phyloP scores from a whole-genome alignment of 2,113 vertebrate species.

The Petrocephalus microphthalmus region DNA sequence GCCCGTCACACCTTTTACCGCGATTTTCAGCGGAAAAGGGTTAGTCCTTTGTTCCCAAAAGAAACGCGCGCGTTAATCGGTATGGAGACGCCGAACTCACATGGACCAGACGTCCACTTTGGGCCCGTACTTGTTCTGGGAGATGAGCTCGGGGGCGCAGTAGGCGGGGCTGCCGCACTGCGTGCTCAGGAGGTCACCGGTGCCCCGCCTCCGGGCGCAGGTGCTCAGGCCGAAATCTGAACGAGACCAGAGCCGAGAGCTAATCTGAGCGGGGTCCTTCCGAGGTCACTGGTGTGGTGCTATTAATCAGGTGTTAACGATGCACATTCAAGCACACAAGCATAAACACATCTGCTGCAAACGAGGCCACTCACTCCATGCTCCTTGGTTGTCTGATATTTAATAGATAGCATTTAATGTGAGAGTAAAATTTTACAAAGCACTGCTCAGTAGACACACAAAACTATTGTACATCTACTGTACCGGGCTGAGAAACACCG shows the following conservation, averaged over 20 bases:
- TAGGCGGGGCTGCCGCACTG: conserved; percentile 98
- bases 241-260: background rate
- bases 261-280: background rate
- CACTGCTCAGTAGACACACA: background rate
- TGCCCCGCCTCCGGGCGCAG: conserved; percentile 87
- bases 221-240: conserved; percentile 97
- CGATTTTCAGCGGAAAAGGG: background rate
- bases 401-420: background rate
- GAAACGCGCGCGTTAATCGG: background rate
- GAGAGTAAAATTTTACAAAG: background rate
- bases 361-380: background rate
- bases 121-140: conserved; percentile 91
- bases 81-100: conserved; percentile 64
- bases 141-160: conserved; percentile 89
- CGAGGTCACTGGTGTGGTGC: background rate
- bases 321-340: background rate
- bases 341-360: background rate
- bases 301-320: background rate
- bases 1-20: background rate
- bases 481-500: background rate
- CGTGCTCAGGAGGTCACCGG: conserved; percentile 93
- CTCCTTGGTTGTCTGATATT: background rate
- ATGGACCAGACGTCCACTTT: conserved; percentile 99
- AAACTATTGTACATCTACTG: background rate
- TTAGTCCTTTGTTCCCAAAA: background rate